These are phyloP conservation scores for Exaiptasia diaphana DNA, from an alignment of 64 coral and sea anemone species.

Conservation along the genomic window DNA sequence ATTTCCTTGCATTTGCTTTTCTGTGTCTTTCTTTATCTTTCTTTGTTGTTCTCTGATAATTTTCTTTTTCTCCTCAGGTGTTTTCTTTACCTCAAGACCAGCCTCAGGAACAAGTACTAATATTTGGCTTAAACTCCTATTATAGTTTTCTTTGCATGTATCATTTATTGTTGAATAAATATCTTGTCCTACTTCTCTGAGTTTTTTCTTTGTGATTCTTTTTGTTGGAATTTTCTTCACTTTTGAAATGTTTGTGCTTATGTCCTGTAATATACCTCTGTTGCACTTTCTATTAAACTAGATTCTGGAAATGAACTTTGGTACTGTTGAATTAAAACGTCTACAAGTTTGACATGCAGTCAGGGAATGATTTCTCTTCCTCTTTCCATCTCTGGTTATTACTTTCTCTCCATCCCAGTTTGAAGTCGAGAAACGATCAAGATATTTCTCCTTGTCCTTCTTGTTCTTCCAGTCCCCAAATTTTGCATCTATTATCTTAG, in stretches of 20 bases:
- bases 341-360: neutral
- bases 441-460: neutral
- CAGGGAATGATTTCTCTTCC: too few relatives aligned
- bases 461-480: neutral
- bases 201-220: constrained; percentile 18
- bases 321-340: neutral
- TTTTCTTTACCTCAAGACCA: neutral
- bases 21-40: constrained; percentile 5
- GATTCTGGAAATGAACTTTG: neutral
- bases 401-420: neutral
- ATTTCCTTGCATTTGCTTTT: neutral
- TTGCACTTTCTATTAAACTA: neutral
- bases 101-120: constrained; percentile 7
- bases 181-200: constrained; percentile 20
- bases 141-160: constrained; percentile 18
- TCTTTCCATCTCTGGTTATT: too few relatives aligned
- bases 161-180: constrained; percentile 28
- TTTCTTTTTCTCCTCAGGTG: constrained; percentile 22
- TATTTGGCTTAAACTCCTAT: neutral
- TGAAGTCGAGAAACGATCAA: neutral
- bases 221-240: too few relatives aligned
- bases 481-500: neutral
- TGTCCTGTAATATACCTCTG: too few relatives aligned
- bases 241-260: too few relatives aligned
- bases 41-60: constrained; percentile 19